Evolutionary conservation across 2,797 vertebrate genomes (phyloP).

Genomic region (Lateolabrax maculatus): DNA sequence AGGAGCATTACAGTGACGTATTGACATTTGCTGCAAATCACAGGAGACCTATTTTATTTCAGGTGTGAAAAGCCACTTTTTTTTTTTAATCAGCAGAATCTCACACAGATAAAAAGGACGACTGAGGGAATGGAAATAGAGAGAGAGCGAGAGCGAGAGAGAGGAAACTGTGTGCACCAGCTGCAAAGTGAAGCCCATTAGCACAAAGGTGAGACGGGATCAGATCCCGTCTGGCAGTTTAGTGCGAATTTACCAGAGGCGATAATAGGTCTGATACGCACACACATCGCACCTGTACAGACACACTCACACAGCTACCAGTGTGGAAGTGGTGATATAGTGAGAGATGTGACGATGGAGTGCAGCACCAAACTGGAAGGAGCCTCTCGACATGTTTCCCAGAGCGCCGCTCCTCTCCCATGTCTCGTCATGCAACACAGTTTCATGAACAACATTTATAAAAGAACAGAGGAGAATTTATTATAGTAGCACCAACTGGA

Average conservation of each 20-base stretch:
- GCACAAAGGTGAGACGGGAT: constrained; percentile 55
- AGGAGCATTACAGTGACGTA: not conserved
- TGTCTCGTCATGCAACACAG: not conserved
- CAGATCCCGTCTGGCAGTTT: constrained; percentile 59
- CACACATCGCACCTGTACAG: constrained; percentile 20
- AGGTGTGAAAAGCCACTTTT: constrained; percentile 54
- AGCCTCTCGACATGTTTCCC: constrained; percentile 7
- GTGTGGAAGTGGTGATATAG: constrained; percentile 38
- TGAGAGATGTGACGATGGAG: constrained; percentile 31
- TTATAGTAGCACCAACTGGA: not conserved
- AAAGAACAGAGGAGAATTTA: not conserved
- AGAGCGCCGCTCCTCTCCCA: not conserved
- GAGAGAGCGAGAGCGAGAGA: constrained; percentile 13
- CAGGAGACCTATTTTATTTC: constrained; percentile 30
- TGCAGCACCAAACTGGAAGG: constrained; percentile 1
- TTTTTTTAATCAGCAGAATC: constrained; percentile 19
- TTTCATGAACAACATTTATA: not conserved
- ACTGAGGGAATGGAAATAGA: constrained; percentile 62
- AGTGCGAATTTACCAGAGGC: constrained; percentile 38
- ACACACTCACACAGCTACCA: not conserved
- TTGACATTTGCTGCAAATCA: constrained; percentile 38
- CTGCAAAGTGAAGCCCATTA: constrained; percentile 57
- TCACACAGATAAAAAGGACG: constrained; percentile 14
- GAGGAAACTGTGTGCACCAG: constrained; percentile 23
- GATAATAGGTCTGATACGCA: constrained; percentile 47